Conservation (phyloP, 2,113 vertebrate species). For the Oostethus manadensis region DNA sequence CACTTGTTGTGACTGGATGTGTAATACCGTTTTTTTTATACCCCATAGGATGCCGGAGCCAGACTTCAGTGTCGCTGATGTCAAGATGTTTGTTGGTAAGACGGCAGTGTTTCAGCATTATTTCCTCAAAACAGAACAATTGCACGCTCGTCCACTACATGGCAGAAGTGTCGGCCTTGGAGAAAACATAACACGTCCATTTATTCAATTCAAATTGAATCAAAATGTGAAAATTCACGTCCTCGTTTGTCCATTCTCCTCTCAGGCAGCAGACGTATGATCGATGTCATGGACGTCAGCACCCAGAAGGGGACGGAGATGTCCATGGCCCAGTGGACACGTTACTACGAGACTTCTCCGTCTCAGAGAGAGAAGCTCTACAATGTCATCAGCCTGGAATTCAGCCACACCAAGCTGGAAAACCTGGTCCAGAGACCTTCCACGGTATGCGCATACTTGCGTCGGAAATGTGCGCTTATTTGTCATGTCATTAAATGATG, state of each 20-base stretch:
- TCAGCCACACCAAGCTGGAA: constrained; percentile 95
- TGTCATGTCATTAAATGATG: too few species aligned
- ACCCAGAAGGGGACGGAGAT: constrained; percentile 97
- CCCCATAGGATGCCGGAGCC: constrained; percentile 87
- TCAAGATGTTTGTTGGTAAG: constrained; percentile 95
- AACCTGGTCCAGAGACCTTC: constrained; percentile 85
- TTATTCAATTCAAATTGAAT: too few species aligned
- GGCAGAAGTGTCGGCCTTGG: too few species aligned
- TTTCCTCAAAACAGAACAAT: too few species aligned
- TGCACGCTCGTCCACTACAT: too few species aligned
- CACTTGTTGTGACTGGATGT: background rate
- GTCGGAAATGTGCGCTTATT: background rate
- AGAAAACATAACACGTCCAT: too few species aligned
- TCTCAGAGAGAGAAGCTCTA: constrained; percentile 91
- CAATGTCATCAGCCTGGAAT: constrained; percentile 97
- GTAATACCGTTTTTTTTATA: background rate
- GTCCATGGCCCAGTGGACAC: constrained; percentile 98
- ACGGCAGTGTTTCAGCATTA: background rate
- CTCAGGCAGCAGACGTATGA: constrained; percentile 89
- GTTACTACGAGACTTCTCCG: constrained; percentile 89
- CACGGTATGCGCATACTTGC: constrained; percentile 28
- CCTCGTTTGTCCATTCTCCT: background rate
- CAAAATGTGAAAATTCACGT: background rate
- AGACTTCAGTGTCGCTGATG: constrained; percentile 91
- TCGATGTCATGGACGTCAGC: constrained; percentile 97